phyloP scores from a whole-genome alignment of 2,888 invertebrate genomes.

The Drosophila algonquin region DNA sequence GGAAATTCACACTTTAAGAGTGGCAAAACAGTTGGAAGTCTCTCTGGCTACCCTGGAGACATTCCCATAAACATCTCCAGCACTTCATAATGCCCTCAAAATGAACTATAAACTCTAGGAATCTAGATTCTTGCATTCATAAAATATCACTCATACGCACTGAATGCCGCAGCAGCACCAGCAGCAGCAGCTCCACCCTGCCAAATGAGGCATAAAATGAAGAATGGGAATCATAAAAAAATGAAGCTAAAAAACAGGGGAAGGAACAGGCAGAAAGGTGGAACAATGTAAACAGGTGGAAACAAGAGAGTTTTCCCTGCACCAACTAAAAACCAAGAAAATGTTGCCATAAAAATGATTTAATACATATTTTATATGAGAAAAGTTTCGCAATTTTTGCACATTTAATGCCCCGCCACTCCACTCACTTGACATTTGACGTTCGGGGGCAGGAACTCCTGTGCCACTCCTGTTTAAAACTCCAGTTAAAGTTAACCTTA shows the following conservation, averaged over 20 bases:
- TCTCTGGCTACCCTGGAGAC: not conserved
- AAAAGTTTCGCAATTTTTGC: conserved; percentile 78
- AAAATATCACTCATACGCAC: conserved; percentile 49
- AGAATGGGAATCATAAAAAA: conserved; percentile 18
- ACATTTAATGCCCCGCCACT: conserved; percentile 63
- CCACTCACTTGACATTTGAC: conserved; percentile 68
- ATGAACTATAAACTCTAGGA: conserved; percentile 34
- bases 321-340: conserved; percentile 55
- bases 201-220: conserved; percentile 32
- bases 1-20: not conserved
- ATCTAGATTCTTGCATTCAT: conserved; percentile 26
- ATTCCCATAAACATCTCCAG: conserved; percentile 22
- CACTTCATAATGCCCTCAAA: conserved; percentile 29
- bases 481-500: conserved; percentile 39
- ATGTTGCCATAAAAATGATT: conserved; percentile 75
- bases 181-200: conserved; percentile 5
- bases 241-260: not conserved
- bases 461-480: not conserved
- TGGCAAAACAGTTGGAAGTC: not conserved
- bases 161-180: conserved; percentile 8
- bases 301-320: not conserved
- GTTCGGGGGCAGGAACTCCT: not conserved
- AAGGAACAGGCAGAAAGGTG: not conserved
- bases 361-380: conserved; percentile 77
- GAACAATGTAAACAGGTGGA: conserved; percentile 21